A percentile compares a stretch with the other conserved stretches of the same genome.
These are phyloP conservation scores for Marmota monax DNA, from an alignment of 2,113 vertebrate species.

Conservation along the genomic window DNA sequence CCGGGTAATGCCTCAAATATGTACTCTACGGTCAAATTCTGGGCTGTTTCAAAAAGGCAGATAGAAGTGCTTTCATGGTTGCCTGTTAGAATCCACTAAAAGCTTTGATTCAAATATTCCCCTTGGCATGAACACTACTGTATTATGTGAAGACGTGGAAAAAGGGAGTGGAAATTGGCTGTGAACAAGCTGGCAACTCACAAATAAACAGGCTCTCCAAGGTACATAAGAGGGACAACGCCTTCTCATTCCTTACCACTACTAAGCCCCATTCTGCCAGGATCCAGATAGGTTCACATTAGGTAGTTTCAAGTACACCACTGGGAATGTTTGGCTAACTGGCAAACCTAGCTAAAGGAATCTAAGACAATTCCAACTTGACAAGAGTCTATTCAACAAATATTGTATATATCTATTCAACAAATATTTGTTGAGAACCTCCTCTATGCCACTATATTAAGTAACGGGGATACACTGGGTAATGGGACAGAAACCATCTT, in stretches of 20 bases:
- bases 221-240: background rate
- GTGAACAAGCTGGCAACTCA: constrained; percentile 43
- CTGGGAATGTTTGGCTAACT: constrained; percentile 15
- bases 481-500: background rate
- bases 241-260: constrained; percentile 12
- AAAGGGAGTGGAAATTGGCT: constrained; percentile 48
- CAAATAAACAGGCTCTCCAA: constrained; percentile 47
- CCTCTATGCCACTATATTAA: background rate
- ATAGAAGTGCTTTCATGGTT: constrained; percentile 42
- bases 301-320: background rate
- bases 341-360: constrained; percentile 36
- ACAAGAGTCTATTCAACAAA: constrained; percentile 38
- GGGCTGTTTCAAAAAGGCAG: constrained; percentile 26
- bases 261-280: constrained; percentile 38
- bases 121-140: background rate
- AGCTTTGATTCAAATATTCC: constrained; percentile 50
- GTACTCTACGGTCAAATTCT: constrained; percentile 52
- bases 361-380: constrained; percentile 34
- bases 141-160: constrained; percentile 46
- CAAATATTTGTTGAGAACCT: constrained; percentile 32
- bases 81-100: constrained; percentile 48
- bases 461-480: background rate
- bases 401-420: constrained; percentile 2
- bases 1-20: constrained; percentile 55
- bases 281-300: background rate